phyloP scores from a whole-genome alignment of 2,113 vertebrate species.

The Esox niger region DNA sequence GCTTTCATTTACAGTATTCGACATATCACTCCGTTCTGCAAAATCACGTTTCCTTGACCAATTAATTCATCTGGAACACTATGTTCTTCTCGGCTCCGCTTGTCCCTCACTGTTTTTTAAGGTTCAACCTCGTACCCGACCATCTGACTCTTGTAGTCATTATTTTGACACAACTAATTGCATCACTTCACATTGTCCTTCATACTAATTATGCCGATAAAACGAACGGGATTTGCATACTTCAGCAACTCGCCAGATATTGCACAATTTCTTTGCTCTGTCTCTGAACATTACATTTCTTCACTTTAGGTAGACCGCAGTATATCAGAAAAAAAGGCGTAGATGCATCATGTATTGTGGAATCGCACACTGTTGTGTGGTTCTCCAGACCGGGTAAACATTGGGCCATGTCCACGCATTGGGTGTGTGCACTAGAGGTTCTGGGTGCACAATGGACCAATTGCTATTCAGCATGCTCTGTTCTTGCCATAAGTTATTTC shows the following conservation, averaged over 20 bases:
- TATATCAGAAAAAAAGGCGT: background rate
- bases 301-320: background rate
- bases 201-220: too few species aligned
- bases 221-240: too few species aligned
- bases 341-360: background rate
- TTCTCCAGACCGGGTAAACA: background rate
- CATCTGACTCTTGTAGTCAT: too few species aligned
- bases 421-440: too few species aligned
- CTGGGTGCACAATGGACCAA: too few species aligned
- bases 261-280: background rate
- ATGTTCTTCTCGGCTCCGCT: background rate
- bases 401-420: background rate
- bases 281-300: background rate
- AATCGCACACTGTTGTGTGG: background rate
- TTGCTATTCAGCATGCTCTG: conserved; percentile 1
- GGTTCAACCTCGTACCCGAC: too few species aligned
- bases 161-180: too few species aligned
- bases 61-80: background rate
- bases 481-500: background rate
- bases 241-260: background rate
- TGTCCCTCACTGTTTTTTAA: background rate
- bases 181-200: too few species aligned
- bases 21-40: background rate
- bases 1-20: background rate
- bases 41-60: background rate